Base-by-base conservation (phyloP, 2,888 invertebrate species). In the Eilema depressum region DNA sequence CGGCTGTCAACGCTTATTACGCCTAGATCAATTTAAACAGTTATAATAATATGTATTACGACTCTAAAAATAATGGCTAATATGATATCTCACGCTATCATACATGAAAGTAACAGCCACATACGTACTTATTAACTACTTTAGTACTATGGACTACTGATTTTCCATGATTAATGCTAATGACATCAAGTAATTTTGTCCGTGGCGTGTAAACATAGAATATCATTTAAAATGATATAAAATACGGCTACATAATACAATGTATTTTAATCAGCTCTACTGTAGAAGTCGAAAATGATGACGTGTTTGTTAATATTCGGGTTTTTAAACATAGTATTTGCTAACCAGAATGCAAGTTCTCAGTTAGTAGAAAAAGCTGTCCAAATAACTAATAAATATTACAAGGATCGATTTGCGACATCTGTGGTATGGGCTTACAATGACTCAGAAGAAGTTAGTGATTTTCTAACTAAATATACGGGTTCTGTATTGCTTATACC, bases 401-500 rank as follows among this genome's bases (percentile, higher is more conserved):
- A 87, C 74, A 64, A 75, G 30, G 67, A 68, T 3, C 68, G 84
- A 47, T 76, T 76, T 30, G 74, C 79, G 3, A 90, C 89, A 0
- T 79, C 86, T 3, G 81, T 92, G 0, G 79, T 88, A 30, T 90
- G 89, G 90, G 76, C 75, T 66, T 41, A 71, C 2, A 75, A 73
- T 68, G 73, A 85, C 20, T 63, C 78, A 0, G 73, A 80, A 41
- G 71, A 78, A 64, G 75, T 86, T 3, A 77, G 81, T 30, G 71
- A 76, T 1, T 90, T 89, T 73, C 73, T 91, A 5, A 69, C 73
- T 41, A 70, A 67, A 30, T 91, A 80, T 64, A 30, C 76, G 4
- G 88, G 90, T 0, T 71, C 83, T 23, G 82, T 89, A 1, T 69
- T 85, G 1, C 83, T 83, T 37, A 70, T 78, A 26, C 69, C 81